Conservation (phyloP, 2,113 vertebrate species). For the Pelmatolapia mariae region DNA sequence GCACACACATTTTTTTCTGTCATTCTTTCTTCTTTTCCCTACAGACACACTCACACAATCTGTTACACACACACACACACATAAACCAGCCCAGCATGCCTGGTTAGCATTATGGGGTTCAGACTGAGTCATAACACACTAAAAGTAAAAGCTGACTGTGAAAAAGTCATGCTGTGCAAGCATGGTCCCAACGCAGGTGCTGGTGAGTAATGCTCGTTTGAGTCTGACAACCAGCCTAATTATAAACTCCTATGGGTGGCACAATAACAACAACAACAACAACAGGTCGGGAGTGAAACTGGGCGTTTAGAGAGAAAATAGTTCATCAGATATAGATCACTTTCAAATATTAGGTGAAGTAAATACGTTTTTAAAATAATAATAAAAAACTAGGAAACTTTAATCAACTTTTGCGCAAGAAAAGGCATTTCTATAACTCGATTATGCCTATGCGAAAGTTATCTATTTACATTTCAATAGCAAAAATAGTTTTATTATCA, state of each 20-base stretch:
- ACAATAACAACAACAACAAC: slow-evolving; percentile 48
- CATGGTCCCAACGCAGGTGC: slow-evolving; percentile 55
- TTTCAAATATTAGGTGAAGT: not conserved
- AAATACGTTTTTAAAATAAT: not conserved
- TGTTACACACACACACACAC: not conserved
- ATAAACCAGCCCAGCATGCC: slow-evolving; percentile 14
- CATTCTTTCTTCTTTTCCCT: not conserved
- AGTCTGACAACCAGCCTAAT: slow-evolving; percentile 46
- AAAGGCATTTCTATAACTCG: not conserved
- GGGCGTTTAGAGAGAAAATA: not conserved
- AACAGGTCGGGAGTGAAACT: not conserved
- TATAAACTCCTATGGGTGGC: slow-evolving; percentile 47
- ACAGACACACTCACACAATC: slow-evolving; percentile 4
- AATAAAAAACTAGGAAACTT: not conserved
- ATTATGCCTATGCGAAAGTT: not conserved
- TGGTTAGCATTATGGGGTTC: slow-evolving; percentile 36
- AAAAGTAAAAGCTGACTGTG: slow-evolving; percentile 57
- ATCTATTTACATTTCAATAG: not conserved
- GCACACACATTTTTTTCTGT: not conserved
- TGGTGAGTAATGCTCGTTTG: slow-evolving; percentile 44
- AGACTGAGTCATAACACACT: slow-evolving; percentile 58
- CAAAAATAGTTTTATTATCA: not conserved
- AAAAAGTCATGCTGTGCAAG: slow-evolving; percentile 43
- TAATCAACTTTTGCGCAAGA: not conserved
- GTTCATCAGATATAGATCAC: not conserved